phyloP scores from a whole-genome alignment of 64 coral and sea anemone genomes.

The Dendronephthya gigantea region DNA sequence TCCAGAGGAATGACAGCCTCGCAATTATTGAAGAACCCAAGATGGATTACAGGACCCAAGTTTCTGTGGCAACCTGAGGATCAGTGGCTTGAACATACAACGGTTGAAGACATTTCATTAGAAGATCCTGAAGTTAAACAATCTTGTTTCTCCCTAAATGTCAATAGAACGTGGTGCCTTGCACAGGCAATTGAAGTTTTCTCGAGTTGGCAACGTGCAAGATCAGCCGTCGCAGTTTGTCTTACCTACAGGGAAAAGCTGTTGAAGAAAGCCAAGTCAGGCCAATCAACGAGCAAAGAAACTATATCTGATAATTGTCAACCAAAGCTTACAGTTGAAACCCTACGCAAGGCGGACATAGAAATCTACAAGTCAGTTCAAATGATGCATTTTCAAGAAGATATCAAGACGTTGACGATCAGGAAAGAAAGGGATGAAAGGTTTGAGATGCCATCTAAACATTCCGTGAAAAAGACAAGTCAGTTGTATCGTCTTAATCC shows the following conservation, averaged over 20 bases:
- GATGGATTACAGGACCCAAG: slow-evolving; percentile 24
- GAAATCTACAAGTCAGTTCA: not conserved
- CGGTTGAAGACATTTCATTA: not conserved
- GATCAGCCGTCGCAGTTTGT: no score
- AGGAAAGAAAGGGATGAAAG: not conserved
- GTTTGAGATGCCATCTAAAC: not conserved
- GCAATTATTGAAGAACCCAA: not conserved
- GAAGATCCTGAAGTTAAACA: no score
- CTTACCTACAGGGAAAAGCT: no score
- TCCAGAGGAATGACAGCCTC: not conserved
- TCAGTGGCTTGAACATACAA: not conserved
- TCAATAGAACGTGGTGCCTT: no score
- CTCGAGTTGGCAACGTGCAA: no score
- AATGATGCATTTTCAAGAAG: not conserved
- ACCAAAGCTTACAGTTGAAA: not conserved
- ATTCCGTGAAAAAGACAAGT: not conserved
- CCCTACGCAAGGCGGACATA: not conserved
- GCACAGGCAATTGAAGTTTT: no score
- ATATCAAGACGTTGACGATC: not conserved
- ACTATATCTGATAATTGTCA: no score
- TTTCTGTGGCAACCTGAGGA: slow-evolving; percentile 20
- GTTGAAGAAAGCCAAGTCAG: no score
- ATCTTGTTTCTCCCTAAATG: no score
- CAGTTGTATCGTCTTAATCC: not conserved
- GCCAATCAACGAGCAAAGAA: no score